Evolutionary conservation across 2,888 invertebrate genomes (phyloP).

Genomic region (Vanessa cardui): DNA sequence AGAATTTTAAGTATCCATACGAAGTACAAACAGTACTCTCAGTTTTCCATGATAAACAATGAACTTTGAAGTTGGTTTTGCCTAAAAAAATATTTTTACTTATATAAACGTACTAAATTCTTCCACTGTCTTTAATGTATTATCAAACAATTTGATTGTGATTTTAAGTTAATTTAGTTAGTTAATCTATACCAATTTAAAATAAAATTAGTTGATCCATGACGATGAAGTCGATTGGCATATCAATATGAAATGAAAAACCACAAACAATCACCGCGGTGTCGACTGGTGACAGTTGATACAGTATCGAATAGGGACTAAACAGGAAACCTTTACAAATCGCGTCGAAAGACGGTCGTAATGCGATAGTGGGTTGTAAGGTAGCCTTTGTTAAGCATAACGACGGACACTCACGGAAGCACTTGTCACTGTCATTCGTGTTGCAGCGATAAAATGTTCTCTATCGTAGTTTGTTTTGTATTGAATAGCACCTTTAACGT

Average conservation of each 20-base stretch:
- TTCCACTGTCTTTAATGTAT: too few species aligned
- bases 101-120: too few species aligned
- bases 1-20: constrained; percentile 44
- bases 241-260: neutral
- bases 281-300: constrained; percentile 51
- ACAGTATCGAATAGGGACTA: constrained; percentile 62
- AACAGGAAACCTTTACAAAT: constrained; percentile 74
- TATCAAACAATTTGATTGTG: too few species aligned
- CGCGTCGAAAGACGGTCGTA: constrained; percentile 63
- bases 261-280: constrained; percentile 47
- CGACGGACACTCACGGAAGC: constrained; percentile 75
- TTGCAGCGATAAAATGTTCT: constrained; percentile 23
- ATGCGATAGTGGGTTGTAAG: constrained; percentile 65
- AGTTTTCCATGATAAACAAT: constrained; percentile 1
- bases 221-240: too few species aligned
- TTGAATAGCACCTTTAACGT: constrained; percentile 13
- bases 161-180: too few species aligned
- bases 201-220: too few species aligned
- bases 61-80: neutral
- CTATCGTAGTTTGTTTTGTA: constrained; percentile 14
- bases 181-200: too few species aligned
- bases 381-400: constrained; percentile 70
- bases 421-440: constrained; percentile 70
- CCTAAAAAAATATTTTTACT: neutral
- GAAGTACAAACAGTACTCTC: neutral